Evolutionary conservation across 1,140 invertebrate genomes (phyloP).

Genomic region (Calycopis cecrops): DNA sequence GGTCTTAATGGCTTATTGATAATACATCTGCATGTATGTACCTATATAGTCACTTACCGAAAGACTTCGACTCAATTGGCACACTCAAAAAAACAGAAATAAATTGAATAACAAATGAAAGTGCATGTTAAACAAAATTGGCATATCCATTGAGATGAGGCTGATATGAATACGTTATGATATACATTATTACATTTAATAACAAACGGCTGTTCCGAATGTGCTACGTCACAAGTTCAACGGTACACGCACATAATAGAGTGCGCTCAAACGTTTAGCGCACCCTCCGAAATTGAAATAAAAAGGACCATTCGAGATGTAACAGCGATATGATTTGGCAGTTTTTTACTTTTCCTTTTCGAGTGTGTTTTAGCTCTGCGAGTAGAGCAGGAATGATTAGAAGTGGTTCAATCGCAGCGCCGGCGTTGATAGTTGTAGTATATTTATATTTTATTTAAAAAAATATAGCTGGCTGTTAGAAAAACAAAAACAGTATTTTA

Average conservation of each 20-base stretch:
- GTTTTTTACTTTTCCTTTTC: slow-evolving; percentile 56
- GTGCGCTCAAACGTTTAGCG: slow-evolving; percentile 68
- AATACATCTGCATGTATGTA: no score
- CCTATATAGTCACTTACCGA: no score
- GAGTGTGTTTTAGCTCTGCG: slow-evolving; percentile 53
- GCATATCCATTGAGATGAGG: slow-evolving; percentile 66
- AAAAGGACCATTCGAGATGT: slow-evolving; percentile 71
- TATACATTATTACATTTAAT: slow-evolving; percentile 70
- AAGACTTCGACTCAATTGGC: no score
- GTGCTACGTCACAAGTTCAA: slow-evolving; percentile 66
- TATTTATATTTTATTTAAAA: no score
- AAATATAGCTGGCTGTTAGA: no score
- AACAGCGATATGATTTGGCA: slow-evolving; percentile 73
- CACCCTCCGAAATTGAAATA: slow-evolving; percentile 72
- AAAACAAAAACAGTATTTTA: no score
- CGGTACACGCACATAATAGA: slow-evolving; percentile 65
- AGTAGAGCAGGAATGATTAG: slow-evolving; percentile 41
- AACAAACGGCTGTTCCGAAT: slow-evolving; percentile 61
- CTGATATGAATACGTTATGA: slow-evolving; percentile 73
- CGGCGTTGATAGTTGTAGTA: no score
- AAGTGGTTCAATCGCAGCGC: slow-evolving; percentile 9
- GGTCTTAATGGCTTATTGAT: no score
- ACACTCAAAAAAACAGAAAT: no score
- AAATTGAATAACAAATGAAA: no score
- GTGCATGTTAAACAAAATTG: slow-evolving; percentile 43